Evolutionary conservation across 53 echinoderm and acorn worm genomes (phyloP), one percentile per base, ranked within the genome.

Genomic region (Mesocentrotus franciscanus): DNA sequence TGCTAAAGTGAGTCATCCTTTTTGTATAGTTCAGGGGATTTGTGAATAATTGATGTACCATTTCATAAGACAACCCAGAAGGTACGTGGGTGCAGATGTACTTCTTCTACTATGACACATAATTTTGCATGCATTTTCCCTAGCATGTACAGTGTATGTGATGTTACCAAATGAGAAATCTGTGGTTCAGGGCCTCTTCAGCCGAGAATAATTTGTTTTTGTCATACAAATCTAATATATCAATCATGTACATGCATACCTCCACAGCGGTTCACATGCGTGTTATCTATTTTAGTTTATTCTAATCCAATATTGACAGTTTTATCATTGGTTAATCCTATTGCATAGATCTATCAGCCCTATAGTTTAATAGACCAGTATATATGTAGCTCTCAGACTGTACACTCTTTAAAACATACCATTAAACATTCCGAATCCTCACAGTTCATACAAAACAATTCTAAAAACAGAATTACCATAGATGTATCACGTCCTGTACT

Each of bases 1-100:
- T 74, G 29, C 26, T 74, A 27, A 49, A 10, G 55, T 84, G 84
- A 84, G 84, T 84, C 84, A 84, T 84, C 84, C 22, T 55, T 84
- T 75, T 84, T 42, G 68, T 22, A 26, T 32, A 84, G 55, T 42
- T 84, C 49, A 49, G 55, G 9, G 9, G 39, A 84, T 49, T 49
- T 8, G 39, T 55, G 84, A 42, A 84, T 84, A 36, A 49, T 84
- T 84, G 15, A 84, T 84, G 55, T 20, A 84, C 55, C 84, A 55
- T 24, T 84, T 84, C 20, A 84, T 78, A 49, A 84, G 26, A 22
- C 39, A 84, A 49, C 84, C 27, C 22, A 55, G 1, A 49, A 18
- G 26, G 84, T n/a, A n/a, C n/a, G 7, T 84, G 55, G 84, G 22
- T 84, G 26, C 11, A 75, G 12, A 12, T 64, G 76, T 76, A 76